Percentiles rank a stretch among this genome's conserved stretches.
phyloP scores from a whole-genome alignment of 2,888 invertebrate genomes.

The Clepsis dumicolana region DNA sequence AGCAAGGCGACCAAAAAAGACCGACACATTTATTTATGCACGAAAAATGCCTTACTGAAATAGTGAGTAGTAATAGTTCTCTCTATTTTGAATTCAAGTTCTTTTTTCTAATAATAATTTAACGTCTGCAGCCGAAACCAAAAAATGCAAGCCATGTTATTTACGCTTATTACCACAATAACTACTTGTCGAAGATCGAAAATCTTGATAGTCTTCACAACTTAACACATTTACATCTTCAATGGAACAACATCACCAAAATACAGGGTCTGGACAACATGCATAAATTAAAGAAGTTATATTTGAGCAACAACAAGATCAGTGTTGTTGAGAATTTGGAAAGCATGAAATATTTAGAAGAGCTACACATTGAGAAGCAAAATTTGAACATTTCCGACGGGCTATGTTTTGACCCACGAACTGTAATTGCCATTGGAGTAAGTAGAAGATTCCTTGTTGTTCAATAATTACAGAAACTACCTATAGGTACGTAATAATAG shows the following conservation, averaged over 20 bases:
- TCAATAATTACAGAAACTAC: neutral
- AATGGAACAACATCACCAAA: slow-evolving; percentile 91
- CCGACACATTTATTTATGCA: slow-evolving; percentile 86
- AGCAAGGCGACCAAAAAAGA: slow-evolving; percentile 62
- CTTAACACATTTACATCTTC: slow-evolving; percentile 90
- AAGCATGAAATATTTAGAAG: slow-evolving; percentile 85
- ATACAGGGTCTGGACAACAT: slow-evolving; percentile 88
- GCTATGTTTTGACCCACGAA: slow-evolving; percentile 89
- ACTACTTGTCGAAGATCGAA: slow-evolving; percentile 91
- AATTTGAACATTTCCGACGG: slow-evolving; percentile 82
- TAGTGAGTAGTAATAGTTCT: slow-evolving; percentile 78
- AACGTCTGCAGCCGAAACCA: slow-evolving; percentile 65
- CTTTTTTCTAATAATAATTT: neutral
- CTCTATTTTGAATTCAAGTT: no score
- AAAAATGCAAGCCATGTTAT: slow-evolving; percentile 79
- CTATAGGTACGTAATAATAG: no score
- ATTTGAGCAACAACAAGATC: slow-evolving; percentile 89
- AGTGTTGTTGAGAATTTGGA: slow-evolving; percentile 90
- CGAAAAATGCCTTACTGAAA: slow-evolving; percentile 83
- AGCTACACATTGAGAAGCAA: slow-evolving; percentile 90
- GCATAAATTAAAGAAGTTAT: slow-evolving; percentile 91
- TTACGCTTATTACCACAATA: slow-evolving; percentile 92
- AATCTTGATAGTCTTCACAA: slow-evolving; percentile 88
- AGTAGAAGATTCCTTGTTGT: slow-evolving; percentile 45
- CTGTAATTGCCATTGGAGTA: slow-evolving; percentile 86